Evolutionary conservation across 2,888 invertebrate species (phyloP).

Genomic region (Notodonta dromedarius): DNA sequence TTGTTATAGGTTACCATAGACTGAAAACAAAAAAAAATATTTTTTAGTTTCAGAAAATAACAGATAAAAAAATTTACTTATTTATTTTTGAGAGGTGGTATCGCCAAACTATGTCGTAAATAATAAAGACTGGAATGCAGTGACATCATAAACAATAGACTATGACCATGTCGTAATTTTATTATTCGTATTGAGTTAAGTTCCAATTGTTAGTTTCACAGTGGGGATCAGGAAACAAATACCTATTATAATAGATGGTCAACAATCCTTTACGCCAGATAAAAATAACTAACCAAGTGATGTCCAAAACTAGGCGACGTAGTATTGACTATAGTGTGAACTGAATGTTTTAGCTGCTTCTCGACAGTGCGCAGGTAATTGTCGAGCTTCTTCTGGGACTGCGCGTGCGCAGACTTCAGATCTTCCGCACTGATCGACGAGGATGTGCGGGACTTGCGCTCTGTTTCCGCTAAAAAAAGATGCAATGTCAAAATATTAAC

Average conservation of each 20-base stretch:
- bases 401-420: conserved; percentile 53
- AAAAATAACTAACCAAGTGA: conserved; percentile 60
- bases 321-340: conserved; percentile 45
- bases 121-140: too few species aligned
- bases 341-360: conserved; percentile 41
- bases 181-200: too few species aligned
- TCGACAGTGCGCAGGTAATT: conserved; percentile 50
- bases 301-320: conserved; percentile 68
- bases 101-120: too few species aligned
- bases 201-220: too few species aligned
- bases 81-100: too few species aligned
- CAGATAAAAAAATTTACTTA: too few species aligned
- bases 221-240: too few species aligned
- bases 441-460: conserved; percentile 45
- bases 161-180: too few species aligned
- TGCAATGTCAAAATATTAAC: not conserved
- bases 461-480: conserved; percentile 55
- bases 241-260: too few species aligned
- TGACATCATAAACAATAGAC: too few species aligned
- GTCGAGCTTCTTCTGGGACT: conserved; percentile 52
- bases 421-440: conserved; percentile 48
- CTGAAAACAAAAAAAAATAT: conserved; percentile 36
- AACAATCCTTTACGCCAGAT: not conserved
- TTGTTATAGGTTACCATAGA: conserved; percentile 56
- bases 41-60: too few species aligned